Evolutionary conservation across 2,113 vertebrate genomes (phyloP).

Genomic region (Apteryx mantelli): DNA sequence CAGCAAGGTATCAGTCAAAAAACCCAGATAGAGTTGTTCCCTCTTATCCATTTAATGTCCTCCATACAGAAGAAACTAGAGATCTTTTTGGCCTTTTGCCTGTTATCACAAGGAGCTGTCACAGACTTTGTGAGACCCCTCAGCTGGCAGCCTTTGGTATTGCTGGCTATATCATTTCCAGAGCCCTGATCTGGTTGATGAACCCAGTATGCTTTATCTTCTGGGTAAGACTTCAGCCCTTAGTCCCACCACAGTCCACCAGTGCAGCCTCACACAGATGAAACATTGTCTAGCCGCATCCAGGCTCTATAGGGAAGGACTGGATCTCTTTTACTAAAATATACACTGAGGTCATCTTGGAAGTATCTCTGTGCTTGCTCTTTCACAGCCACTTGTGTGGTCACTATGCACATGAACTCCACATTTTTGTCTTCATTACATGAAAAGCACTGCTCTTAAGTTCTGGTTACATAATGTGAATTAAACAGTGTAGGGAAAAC

Average conservation of each 20-base stretch:
- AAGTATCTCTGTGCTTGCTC: background rate
- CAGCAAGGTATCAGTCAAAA: rapidly evolving
- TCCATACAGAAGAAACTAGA: background rate
- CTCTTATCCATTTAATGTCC: background rate
- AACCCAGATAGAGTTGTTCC: background rate
- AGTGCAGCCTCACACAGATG: background rate
- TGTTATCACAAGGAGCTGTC: background rate
- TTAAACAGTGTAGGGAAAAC: background rate
- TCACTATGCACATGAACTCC: rapidly evolving
- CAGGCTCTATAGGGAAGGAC: background rate
- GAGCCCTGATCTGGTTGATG: background rate
- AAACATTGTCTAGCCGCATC: rapidly evolving
- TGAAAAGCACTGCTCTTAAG: background rate
- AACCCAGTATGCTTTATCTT: background rate
- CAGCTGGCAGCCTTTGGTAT: background rate
- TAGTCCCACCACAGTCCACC: background rate
- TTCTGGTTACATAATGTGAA: rapidly evolving
- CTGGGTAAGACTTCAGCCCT: background rate
- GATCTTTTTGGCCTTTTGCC: background rate
- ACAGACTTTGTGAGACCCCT: background rate
- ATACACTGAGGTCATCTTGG: rapidly evolving
- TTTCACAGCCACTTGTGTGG: too few species aligned
- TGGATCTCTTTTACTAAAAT: background rate
- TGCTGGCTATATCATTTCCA: background rate
- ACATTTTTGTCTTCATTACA: background rate